Percentiles rank a stretch among this genome's conserved stretches.
Evolutionary conservation across 2,888 invertebrate species (phyloP).

Genomic region (Ichneumon xanthorius): DNA sequence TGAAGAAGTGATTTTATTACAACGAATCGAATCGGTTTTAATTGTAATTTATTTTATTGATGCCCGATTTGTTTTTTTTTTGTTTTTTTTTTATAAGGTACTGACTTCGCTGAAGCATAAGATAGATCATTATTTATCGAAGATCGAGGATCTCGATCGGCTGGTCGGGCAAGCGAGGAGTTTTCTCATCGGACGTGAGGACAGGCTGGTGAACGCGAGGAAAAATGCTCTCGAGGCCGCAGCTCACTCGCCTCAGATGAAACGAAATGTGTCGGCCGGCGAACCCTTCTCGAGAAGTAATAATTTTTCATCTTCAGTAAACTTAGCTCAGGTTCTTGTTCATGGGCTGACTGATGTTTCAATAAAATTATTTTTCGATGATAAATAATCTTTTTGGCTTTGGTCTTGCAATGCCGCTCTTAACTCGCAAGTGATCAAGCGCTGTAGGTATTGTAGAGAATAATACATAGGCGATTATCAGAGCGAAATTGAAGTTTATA

Average conservation of each 20-base stretch:
- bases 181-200: slow-evolving; percentile 92
- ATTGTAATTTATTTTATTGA: slow-evolving; percentile 23
- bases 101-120: slow-evolving; percentile 93
- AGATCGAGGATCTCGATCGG: slow-evolving; percentile 87
- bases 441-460: slow-evolving; percentile 74
- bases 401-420: slow-evolving; percentile 61
- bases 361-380: not conserved
- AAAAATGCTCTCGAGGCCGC: slow-evolving; percentile 87
- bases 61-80: slow-evolving; percentile 66
- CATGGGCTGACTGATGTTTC: not conserved
- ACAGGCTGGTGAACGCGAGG: slow-evolving; percentile 90
- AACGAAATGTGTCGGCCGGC: slow-evolving; percentile 66
- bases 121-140: slow-evolving; percentile 91
- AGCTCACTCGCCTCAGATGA: slow-evolving; percentile 78
- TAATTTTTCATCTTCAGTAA: not conserved
- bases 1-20: not conserved
- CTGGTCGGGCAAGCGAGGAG: slow-evolving; percentile 91
- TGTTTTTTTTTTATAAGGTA: slow-evolving; percentile 86
- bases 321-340: not conserved
- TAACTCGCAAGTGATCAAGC: slow-evolving; percentile 73
- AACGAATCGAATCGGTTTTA: not conserved
- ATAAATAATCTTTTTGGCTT: slow-evolving; percentile 9
- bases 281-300: slow-evolving; percentile 84
- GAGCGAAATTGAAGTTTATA: not conserved
- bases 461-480: not conserved